Evolutionary conservation across 1,140 invertebrate species (phyloP), one percentile per base, ranked within the genome.

Genomic region (Heterodera carotae): DNA sequence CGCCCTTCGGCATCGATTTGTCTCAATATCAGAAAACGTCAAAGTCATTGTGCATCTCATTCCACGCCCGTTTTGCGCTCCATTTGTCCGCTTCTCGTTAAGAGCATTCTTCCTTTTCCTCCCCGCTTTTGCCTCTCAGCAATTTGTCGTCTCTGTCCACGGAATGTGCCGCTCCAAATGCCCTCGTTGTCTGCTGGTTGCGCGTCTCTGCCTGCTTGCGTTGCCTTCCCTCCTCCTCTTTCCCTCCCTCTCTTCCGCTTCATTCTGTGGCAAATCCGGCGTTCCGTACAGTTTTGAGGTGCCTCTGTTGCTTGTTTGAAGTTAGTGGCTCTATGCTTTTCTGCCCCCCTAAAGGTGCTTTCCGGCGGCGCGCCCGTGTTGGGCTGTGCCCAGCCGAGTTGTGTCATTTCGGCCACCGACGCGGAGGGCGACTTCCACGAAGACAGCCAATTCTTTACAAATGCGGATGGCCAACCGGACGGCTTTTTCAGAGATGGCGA

Each of bases 401-500:
- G 84, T 78, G 80, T 86, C 22, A 69, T 85, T 12, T 77, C 78
- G 39, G 12, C 68, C 12, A 62, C 70, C 31, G 83, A 84, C 56
- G 85, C 76, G 43, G 60, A 81, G 12, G 84, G 81, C 27, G 84
- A 81, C 31, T 74, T 80, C 31, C 31, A 60, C 29, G 84, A 80
- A 59, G 85, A 84, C 71, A 83, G 76, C 39, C 76, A 83, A 66
- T 84, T 84, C 48, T 60, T 86, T 53, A 82, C 83, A 0, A 84
- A 84, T 69, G 77, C 68, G 33, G 74, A 75, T 64, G 84, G 84
- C 10, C 79, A 87, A 64, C 66, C 78, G 18, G 86, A 86, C 74
- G 86, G 86, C 43, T 83, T 85, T 64, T 86, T 86, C 77, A 48
- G 84, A 7, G 86, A 86, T 36, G 84, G 86, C 22, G 84, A 86